Base-by-base conservation (phyloP, 2,797 vertebrate species). In the Acipenser transmontanus region DNA sequence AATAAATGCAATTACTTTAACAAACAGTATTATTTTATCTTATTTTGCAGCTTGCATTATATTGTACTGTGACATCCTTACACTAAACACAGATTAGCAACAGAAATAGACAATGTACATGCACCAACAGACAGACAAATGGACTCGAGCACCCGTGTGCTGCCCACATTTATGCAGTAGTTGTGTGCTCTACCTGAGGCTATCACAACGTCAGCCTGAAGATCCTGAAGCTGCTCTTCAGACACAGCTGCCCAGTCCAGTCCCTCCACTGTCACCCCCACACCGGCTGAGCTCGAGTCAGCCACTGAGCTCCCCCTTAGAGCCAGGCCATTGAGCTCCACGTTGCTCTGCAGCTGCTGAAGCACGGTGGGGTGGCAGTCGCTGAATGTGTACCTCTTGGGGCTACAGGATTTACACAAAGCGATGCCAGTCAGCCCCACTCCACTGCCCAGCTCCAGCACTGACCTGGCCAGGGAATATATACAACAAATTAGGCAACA, bases 381-480 rank as follows among this genome's bases (percentile, higher is more conserved):
- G 0, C 92, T 98, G 74, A 98, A 98, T 1, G 90, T 0, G 1
- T 89, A 98, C 0, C 72, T 76, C 47, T 64, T 76, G 8, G 92
- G 95, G 0, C 2, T 4, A 78, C 93, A 96, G 7, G 71, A 79
- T 62, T 81, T 91, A 70, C 94, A 96, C 69, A 98, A 72, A 3
- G 82, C 75, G 52, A 95, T 78, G 3, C 96, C 96, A 0, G 93
- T 92, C 73, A 99, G 73, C 9, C 97, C 95, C 0, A 81, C 73
- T 0, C 97, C 97, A 1, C 97, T 96, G 68, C 96, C 97, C 9
- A 98, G 80, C 81, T 99, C 96, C 78, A 99, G 82, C 49, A 97
- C 68, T 0, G 34, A 34, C 34, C 34, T 34, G 34, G 34, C 34
- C 34, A 34, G 17, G 2, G 48, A 9, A 62, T 1, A 7, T 56